Evolutionary conservation across 2,113 vertebrate genomes (phyloP).

Genomic region (Salminus brasiliensis): DNA sequence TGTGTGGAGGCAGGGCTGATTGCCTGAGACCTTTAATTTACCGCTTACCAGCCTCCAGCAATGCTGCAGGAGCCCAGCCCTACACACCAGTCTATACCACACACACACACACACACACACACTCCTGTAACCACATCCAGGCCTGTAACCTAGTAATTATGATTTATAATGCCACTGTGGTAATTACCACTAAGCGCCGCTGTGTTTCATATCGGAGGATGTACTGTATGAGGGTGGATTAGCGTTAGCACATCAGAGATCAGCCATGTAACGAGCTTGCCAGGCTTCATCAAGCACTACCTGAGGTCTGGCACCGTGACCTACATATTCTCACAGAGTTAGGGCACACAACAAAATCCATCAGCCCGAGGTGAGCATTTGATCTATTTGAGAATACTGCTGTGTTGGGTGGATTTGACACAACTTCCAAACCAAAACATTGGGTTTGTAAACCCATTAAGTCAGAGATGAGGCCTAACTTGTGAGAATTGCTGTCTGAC

Average conservation of each 20-base stretch:
- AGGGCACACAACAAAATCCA: conserved; percentile 1
- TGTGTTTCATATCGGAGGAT: conserved; percentile 5
- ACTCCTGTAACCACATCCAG: not conserved
- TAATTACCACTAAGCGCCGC: conserved; percentile 31
- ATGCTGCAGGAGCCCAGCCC: conserved; percentile 38
- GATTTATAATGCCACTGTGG: conserved; percentile 7
- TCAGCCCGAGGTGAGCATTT: not conserved
- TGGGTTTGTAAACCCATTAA: not conserved
- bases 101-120: not conserved
- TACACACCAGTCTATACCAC: not conserved
- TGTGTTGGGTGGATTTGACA: not conserved
- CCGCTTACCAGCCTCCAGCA: conserved; percentile 51
- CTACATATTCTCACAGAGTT: conserved; percentile 14
- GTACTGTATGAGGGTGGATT: not conserved
- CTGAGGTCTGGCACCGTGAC: conserved; percentile 12
- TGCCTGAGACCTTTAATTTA: conserved; percentile 69
- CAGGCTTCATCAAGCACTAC: conserved; percentile 38
- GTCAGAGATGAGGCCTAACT: not conserved
- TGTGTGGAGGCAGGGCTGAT: conserved; percentile 57
- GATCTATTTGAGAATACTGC: not conserved
- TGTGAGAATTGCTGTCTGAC: conserved; percentile 2
- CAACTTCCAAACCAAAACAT: too few species aligned
- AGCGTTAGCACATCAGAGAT: conserved; percentile 25
- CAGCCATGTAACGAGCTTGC: conserved; percentile 18
- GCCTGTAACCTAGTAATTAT: conserved; percentile 19